Conservation (phyloP, 2,888 invertebrate species). For the Epinotia brunnichana region DNA sequence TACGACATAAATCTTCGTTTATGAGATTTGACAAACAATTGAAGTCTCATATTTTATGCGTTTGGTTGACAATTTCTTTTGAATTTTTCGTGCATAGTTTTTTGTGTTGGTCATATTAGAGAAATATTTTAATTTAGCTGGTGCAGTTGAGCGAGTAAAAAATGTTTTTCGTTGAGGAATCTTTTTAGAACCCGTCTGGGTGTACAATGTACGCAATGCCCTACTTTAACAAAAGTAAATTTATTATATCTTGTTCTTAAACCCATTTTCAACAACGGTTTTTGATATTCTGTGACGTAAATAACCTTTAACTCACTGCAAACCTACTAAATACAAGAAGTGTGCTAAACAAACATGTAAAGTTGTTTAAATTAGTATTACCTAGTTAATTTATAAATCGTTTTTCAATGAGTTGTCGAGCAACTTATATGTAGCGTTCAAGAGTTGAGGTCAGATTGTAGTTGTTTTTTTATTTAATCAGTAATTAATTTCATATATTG, state of each 20-base stretch:
- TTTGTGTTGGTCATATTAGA: slow-evolving; percentile 18
- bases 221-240: neutral
- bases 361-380: too few species aligned
- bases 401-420: too few species aligned
- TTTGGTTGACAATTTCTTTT: slow-evolving; percentile 43
- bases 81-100: slow-evolving; percentile 27
- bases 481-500: neutral
- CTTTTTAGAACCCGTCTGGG: neutral
- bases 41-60: slow-evolving; percentile 36
- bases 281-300: too few species aligned
- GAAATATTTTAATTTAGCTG: slow-evolving; percentile 16
- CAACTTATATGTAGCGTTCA: too few species aligned
- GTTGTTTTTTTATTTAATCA: neutral
- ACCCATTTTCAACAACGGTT: too few species aligned
- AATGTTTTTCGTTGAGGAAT: slow-evolving; percentile 2
- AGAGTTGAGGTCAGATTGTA: neutral
- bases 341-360: too few species aligned
- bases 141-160: slow-evolving; percentile 16
- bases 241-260: neutral
- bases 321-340: too few species aligned
- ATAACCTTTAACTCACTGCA: too few species aligned
- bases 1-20: slow-evolving; percentile 52
- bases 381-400: too few species aligned
- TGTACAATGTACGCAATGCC: neutral
- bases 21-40: slow-evolving; percentile 45